Evolutionary conservation across 2,113 vertebrate genomes (phyloP).

Genomic region (Albula glossodonta): DNA sequence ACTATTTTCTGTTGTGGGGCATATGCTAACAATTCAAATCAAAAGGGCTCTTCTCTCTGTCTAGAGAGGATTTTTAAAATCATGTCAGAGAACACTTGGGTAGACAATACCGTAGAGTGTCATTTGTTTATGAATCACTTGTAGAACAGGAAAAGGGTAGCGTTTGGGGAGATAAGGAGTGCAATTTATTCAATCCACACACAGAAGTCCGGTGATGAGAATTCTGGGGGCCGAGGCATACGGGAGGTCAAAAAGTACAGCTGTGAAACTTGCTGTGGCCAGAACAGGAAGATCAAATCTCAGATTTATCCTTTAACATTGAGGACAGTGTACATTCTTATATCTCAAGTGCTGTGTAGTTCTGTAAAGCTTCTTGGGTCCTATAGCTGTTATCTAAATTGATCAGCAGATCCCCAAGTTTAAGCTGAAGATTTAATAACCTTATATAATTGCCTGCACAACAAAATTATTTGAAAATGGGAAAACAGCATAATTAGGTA

Average conservation of each 20-base stretch:
- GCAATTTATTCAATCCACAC: background rate
- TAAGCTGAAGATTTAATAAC: too few relatives aligned
- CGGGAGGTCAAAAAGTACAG: background rate
- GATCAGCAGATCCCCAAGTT: too few relatives aligned
- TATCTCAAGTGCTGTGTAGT: background rate
- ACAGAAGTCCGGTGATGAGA: background rate
- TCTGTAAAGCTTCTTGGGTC: background rate
- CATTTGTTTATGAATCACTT: conserved; percentile 36
- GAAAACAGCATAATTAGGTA: too few relatives aligned
- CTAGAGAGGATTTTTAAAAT: conserved; percentile 35
- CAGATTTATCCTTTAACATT: background rate
- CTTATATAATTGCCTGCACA: too few relatives aligned
- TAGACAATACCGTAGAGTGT: background rate
- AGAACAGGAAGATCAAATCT: background rate
- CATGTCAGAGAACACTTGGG: conserved; percentile 31
- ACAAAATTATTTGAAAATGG: too few relatives aligned
- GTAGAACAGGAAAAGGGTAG: conserved; percentile 21
- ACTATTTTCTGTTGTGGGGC: conserved; percentile 5
- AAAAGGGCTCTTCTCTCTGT: conserved; percentile 1
- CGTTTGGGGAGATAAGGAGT: background rate
- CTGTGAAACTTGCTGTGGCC: background rate
- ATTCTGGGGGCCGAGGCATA: background rate
- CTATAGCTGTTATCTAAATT: too few relatives aligned
- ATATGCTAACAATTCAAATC: conserved; percentile 23
- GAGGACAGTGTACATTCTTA: background rate